These are phyloP conservation scores for Trypoxylon attenuatum DNA, from an alignment of 2,888 invertebrate species.

Conservation along the genomic window DNA sequence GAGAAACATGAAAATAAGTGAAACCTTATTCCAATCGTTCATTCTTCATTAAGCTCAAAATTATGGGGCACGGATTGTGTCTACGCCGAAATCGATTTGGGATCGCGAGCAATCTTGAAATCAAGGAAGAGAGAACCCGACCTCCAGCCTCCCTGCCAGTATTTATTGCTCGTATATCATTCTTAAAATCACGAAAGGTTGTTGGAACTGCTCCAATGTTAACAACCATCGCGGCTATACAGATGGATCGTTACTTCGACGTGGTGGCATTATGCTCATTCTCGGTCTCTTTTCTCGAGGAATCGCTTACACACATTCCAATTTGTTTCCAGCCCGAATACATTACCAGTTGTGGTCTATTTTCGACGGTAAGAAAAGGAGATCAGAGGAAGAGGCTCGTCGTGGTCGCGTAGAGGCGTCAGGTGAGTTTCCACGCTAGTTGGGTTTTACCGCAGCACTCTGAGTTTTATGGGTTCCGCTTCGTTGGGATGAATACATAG, in stretches of 20 bases:
- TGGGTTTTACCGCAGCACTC: neutral
- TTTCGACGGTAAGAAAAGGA: conserved; percentile 2
- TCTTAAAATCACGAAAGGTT: conserved; percentile 26
- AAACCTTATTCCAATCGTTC: neutral
- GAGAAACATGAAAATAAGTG: neutral
- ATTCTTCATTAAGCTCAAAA: neutral
- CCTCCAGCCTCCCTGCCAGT: conserved; percentile 44
- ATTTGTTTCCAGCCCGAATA: conserved; percentile 19
- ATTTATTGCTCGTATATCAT: conserved; percentile 64
- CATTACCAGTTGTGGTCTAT: neutral
- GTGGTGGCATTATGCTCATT: conserved; percentile 1
- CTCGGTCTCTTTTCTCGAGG: neutral
- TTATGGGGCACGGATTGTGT: neutral
- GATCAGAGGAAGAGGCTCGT: neutral
- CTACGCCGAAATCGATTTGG: neutral
- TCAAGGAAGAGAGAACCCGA: neutral
- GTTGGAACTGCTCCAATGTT: conserved; percentile 1
- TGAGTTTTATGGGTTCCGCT: conserved; percentile 1
- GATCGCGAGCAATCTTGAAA: neutral
- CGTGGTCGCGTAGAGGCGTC: neutral
- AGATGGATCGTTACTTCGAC: neutral
- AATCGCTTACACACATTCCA: conserved; percentile 10
- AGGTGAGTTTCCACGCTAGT: conserved; percentile 1
- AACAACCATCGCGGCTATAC: neutral
- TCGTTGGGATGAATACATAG: neutral